Conservation (phyloP, 2,888 invertebrate genomes). For the Platerodrilus igneus region DNA sequence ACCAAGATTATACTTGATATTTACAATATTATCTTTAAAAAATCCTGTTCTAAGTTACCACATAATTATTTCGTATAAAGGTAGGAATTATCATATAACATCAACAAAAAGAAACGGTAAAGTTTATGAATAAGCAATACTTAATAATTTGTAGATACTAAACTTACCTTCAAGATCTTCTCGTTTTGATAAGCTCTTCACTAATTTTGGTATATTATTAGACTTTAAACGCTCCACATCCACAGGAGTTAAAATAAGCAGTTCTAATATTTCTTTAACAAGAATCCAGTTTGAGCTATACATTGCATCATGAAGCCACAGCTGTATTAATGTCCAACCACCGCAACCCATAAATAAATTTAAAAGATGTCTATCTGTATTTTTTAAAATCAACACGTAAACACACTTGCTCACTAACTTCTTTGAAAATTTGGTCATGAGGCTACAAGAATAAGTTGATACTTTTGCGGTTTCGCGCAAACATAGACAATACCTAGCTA, state of each 20-base stretch:
- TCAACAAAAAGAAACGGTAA: no score
- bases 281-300: conserved; percentile 80
- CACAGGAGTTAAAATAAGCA: conserved; percentile 82
- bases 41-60: no score
- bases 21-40: no score
- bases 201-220: conserved; percentile 87
- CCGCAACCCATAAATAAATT: conserved; percentile 86
- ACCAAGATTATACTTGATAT: no score
- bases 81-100: no score
- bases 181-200: conserved; percentile 81
- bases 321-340: conserved; percentile 87
- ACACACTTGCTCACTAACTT: conserved; percentile 94
- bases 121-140: no score
- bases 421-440: conserved; percentile 94
- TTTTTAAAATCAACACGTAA: conserved; percentile 87
- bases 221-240: conserved; percentile 86
- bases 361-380: conserved; percentile 76
- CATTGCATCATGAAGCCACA: conserved; percentile 87
- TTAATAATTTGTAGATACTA: no score
- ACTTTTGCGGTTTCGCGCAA: background rate
- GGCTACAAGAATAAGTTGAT: conserved; percentile 56
- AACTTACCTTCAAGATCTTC: conserved; percentile 74
- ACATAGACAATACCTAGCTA: conserved; percentile 63
- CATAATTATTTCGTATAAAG: no score
- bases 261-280: conserved; percentile 78